A percentile compares a stretch with the other conserved stretches of the same genome.
phyloP scores from a whole-genome alignment of 2,797 vertebrate species.

The Rhinichthys osculus region DNA sequence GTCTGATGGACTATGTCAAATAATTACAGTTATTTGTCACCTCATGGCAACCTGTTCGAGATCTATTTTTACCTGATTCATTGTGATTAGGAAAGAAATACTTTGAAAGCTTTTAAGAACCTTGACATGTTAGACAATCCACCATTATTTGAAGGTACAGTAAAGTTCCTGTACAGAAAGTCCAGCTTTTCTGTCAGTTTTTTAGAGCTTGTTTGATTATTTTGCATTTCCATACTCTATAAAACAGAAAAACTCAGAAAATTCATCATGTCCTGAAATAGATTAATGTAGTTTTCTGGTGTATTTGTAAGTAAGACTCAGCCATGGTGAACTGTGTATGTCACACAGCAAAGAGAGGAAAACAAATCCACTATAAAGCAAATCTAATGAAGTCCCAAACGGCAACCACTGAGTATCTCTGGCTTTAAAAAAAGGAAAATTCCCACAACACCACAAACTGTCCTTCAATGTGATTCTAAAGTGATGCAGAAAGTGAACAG shows the following conservation, averaged over 20 bases:
- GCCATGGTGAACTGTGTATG: conserved; percentile 74
- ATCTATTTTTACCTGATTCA: conserved; percentile 35
- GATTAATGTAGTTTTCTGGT: conserved; percentile 54
- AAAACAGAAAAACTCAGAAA: conserved; percentile 22
- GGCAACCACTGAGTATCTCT: conserved; percentile 70
- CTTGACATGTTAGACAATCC: conserved; percentile 2
- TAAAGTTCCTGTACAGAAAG: background rate
- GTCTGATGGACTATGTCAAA: background rate
- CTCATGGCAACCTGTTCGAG: conserved; percentile 8
- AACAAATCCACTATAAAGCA: conserved; percentile 74
- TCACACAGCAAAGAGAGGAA: conserved; percentile 72
- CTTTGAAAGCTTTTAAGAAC: conserved; percentile 16
- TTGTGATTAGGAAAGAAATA: background rate
- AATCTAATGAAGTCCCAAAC: conserved; percentile 83
- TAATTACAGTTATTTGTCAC: conserved; percentile 35
- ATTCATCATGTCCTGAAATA: conserved; percentile 3
- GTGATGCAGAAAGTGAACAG: background rate
- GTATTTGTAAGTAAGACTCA: conserved; percentile 72
- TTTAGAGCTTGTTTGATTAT: conserved; percentile 21
- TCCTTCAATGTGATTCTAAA: conserved; percentile 62
- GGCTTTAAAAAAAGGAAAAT: conserved; percentile 64
- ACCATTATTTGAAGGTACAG: background rate
- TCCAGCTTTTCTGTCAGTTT: conserved; percentile 10
- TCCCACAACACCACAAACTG: conserved; percentile 65
- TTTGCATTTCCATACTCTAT: conserved; percentile 1